Percentiles rank a stretch among this genome's conserved stretches.
Evolutionary conservation across 2,113 vertebrate species (phyloP).

Genomic region (Oceanodroma tethys): DNA sequence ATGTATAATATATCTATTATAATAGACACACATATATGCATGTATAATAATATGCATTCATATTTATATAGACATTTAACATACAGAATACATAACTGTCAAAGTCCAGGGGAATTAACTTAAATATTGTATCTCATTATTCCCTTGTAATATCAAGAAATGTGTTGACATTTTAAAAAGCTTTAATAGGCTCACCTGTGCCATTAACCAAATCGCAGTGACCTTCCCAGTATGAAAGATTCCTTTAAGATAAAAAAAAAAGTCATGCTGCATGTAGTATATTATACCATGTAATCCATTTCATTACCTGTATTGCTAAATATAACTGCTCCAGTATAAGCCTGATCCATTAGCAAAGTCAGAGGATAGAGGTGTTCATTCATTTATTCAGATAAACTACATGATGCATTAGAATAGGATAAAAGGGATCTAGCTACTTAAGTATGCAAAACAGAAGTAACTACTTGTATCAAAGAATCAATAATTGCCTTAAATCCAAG

Average conservation of each 20-base stretch:
- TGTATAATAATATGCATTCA: background rate
- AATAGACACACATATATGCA: background rate
- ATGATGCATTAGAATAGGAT: background rate
- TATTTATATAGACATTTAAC: background rate
- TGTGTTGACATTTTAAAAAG: background rate
- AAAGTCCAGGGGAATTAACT: background rate
- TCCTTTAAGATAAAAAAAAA: conserved; percentile 70
- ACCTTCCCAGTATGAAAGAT: conserved; percentile 80
- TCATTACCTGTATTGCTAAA: background rate
- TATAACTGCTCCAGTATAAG: background rate
- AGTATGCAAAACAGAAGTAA: background rate
- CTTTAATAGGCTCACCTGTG: conserved; percentile 78
- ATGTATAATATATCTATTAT: background rate
- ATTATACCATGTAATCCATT: background rate
- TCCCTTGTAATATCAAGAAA: background rate
- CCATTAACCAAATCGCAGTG: conserved; percentile 93
- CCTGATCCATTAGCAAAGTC: background rate
- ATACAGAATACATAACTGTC: background rate
- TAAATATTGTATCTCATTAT: background rate
- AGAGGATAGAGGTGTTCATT: background rate
- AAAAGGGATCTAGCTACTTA: background rate
- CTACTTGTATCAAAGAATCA: background rate
- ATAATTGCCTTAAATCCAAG: background rate
- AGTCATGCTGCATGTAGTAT: background rate
- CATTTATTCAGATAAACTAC: background rate